phyloP scores from a whole-genome alignment of 2,797 vertebrate genomes.

The Ciconia nigra region DNA sequence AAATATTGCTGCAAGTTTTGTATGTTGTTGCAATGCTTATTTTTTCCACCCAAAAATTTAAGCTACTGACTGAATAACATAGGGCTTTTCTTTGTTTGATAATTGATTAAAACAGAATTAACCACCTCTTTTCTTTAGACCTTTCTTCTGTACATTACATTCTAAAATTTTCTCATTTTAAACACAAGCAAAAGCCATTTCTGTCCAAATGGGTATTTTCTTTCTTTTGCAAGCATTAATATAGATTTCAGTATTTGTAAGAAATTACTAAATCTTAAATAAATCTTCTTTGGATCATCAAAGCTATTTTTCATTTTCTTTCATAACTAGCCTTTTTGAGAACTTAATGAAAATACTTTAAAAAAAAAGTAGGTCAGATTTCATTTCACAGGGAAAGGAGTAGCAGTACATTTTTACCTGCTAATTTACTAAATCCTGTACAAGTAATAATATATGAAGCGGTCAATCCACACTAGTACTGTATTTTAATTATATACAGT shows the following conservation, averaged over 20 bases:
- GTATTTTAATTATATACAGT: conserved; percentile 42
- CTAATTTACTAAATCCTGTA: neutral
- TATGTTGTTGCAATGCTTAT: neutral
- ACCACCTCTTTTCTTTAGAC: neutral
- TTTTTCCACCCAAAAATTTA: neutral
- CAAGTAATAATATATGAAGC: neutral
- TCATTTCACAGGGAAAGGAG: neutral
- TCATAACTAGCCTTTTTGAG: neutral
- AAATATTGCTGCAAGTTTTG: neutral
- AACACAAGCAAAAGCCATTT: neutral
- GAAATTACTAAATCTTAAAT: neutral
- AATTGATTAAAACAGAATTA: neutral
- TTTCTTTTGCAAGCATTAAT: neutral
- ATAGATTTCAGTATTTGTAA: neutral
- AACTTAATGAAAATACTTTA: neutral
- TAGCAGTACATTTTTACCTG: neutral
- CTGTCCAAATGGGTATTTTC: neutral
- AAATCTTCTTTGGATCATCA: neutral
- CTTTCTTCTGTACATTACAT: neutral
- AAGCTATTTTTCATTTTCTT: neutral
- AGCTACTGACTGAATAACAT: neutral
- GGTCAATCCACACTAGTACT: neutral
- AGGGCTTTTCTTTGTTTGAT: neutral
- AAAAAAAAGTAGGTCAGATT: neutral
- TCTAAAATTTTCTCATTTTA: neutral